phyloP scores from a whole-genome alignment of 2,113 vertebrate species.

The Elachura formosa region DNA sequence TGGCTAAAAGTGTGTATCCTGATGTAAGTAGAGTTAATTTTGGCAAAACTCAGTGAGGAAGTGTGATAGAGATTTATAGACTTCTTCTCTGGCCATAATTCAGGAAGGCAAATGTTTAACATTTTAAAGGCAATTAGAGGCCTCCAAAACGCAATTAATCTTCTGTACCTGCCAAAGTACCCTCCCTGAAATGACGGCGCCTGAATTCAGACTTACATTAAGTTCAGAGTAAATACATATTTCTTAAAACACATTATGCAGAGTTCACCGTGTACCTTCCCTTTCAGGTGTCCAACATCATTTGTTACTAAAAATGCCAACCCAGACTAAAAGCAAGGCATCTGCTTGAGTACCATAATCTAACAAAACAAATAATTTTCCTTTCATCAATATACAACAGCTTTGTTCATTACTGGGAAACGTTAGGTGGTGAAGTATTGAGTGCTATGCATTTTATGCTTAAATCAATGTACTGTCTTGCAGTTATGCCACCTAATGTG shows the following conservation, averaged over 20 bases:
- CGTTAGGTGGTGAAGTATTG: conserved; percentile 75
- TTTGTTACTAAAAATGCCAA: conserved; percentile 40
- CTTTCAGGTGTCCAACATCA: conserved; percentile 44
- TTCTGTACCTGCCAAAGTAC: conserved; percentile 11
- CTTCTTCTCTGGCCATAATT: conserved; percentile 11
- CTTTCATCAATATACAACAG: conserved; percentile 79
- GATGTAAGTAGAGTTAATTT: conserved; percentile 34
- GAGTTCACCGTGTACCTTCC: not conserved
- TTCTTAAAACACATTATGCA: not conserved
- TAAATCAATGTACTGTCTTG: conserved; percentile 88
- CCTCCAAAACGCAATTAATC: conserved; percentile 23
- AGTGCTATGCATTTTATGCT: conserved; percentile 78
- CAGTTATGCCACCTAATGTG: conserved; percentile 91
- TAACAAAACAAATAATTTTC: conserved; percentile 81
- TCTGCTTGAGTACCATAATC: conserved; percentile 59
- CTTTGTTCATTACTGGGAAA: conserved; percentile 79
- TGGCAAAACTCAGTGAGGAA: not conserved
- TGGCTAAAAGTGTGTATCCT: not conserved
- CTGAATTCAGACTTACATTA: not conserved
- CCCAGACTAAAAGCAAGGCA: conserved; percentile 56
- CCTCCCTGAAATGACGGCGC: not conserved
- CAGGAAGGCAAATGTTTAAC: conserved; percentile 46
- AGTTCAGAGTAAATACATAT: not conserved
- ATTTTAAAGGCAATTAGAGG: conserved; percentile 46
- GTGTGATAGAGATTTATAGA: conserved; percentile 44